Evolutionary conservation across 1,140 invertebrate species (phyloP), one percentile per base, ranked within the genome.

Genomic region (Ceratina calcarata): DNA sequence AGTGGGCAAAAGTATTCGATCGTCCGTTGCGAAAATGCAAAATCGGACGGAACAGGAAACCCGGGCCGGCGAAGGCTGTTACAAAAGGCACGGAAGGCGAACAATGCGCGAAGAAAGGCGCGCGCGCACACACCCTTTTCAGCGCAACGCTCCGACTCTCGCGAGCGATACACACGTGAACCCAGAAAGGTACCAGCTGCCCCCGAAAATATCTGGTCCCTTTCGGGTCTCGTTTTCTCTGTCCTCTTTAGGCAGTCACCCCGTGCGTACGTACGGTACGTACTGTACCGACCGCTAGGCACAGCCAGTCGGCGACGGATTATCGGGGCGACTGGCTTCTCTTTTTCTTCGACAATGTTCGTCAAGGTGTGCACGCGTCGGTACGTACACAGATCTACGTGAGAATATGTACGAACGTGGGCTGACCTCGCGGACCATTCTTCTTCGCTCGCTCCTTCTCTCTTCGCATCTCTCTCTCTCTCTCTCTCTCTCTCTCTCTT

Each of bases 311-410:
- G 74, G 72, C 74, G 58, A 83, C 86, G 80, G 62, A 84, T 75
- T 86, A 81, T 80, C 80, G 78, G 82, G 78, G 76, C 37, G 72
- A 76, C 68, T 69, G 80, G 20, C 86, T 76, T 86, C 85, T 86
- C 73, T 83, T 78, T 78, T 86, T 86, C 84, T 78, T 75, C 77
- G 55, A 86, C 84, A 57, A 74, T 67, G 72, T 67, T 73, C 70
- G 71, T 82, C 76, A 64, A 61, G 70, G 70, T 78, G 81, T 80
- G 81, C 77, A 74, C 58, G 66, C 72, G 55, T 79, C 66, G 69
- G 60, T 81, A 67, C 82, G 70, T 75, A 66, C 24, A 80, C 72
- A 73, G 71, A 78, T 70, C 58, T 78, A 79, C 62, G 74, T 67
- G 71, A 82, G 80, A 79, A 79, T 75, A 76, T 79, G 75, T 78